Evolutionary conservation across 2,888 invertebrate species (phyloP).

Genomic region (Thysanoteuthis rhombus): DNA sequence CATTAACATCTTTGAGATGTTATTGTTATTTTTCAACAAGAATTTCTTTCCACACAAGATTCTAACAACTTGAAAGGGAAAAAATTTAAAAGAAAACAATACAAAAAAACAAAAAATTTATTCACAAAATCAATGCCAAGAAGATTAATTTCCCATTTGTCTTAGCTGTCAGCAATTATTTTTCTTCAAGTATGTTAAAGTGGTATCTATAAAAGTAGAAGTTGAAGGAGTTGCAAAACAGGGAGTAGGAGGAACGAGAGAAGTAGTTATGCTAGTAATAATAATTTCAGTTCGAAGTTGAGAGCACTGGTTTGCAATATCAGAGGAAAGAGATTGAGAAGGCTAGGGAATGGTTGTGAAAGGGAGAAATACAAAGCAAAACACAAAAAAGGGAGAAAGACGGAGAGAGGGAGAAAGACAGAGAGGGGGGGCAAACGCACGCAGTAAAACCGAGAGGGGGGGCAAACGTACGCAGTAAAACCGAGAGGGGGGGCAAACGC

Average conservation of each 20-base stretch:
- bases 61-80: background rate
- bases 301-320: background rate
- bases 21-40: background rate
- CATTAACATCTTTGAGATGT: background rate
- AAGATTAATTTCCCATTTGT: conserved; percentile 12
- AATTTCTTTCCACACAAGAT: background rate
- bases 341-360: background rate
- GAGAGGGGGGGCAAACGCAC: too few species aligned
- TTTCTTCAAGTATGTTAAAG: background rate
- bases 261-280: too few species aligned
- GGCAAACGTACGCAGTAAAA: too few species aligned
- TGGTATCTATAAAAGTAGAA: background rate
- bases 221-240: background rate
- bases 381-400: too few species aligned
- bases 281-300: background rate
- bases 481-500: too few species aligned
- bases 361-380: too few species aligned
- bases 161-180: background rate
- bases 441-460: too few species aligned
- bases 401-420: too few species aligned
- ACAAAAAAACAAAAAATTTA: background rate
- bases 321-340: background rate
- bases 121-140: background rate
- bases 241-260: background rate
- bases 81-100: background rate